Conservation (phyloP, 2,797 vertebrate species). For the Aplochiton taeniatus region DNA sequence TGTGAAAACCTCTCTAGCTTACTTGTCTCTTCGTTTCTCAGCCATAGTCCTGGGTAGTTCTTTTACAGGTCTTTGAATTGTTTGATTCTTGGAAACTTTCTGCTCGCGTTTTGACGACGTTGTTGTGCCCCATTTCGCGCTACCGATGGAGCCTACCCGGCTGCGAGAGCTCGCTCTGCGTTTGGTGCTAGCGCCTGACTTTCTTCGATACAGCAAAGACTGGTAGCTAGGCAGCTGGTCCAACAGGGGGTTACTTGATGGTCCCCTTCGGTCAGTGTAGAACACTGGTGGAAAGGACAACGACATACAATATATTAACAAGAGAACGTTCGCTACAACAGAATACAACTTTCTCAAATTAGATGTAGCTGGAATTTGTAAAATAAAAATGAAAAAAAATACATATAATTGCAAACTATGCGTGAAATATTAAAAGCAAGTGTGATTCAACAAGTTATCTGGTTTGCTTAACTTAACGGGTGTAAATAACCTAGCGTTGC, state of each 20-base stretch:
- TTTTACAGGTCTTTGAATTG: conserved; percentile 51
- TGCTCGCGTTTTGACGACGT: conserved; percentile 33
- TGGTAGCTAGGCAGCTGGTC: conserved; percentile 92
- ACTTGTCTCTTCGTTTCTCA: conserved; percentile 84
- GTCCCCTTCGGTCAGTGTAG: conserved; percentile 54
- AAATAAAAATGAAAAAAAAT: too few relatives aligned
- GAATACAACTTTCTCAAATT: background rate
- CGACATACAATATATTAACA: background rate
- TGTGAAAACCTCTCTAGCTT: background rate
- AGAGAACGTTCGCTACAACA: background rate
- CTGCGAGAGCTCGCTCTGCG: conserved; percentile 54
- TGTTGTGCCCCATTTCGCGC: conserved; percentile 49
- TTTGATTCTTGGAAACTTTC: conserved; percentile 45
- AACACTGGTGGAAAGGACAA: conserved; percentile 54
- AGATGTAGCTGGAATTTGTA: too few relatives aligned
- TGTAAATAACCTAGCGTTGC: too few relatives aligned
- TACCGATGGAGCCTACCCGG: conserved; percentile 54
- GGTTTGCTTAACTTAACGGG: too few relatives aligned
- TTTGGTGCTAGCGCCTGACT: conserved; percentile 55
- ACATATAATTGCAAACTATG: too few relatives aligned
- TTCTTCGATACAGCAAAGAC: conserved; percentile 81
- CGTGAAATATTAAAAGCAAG: too few relatives aligned
- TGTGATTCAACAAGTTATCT: too few relatives aligned
- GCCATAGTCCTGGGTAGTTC: conserved; percentile 76
- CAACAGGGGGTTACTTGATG: conserved; percentile 78